Evolutionary conservation across 2,113 vertebrate species (phyloP).

Genomic region (Eptatretus burgeri): DNA sequence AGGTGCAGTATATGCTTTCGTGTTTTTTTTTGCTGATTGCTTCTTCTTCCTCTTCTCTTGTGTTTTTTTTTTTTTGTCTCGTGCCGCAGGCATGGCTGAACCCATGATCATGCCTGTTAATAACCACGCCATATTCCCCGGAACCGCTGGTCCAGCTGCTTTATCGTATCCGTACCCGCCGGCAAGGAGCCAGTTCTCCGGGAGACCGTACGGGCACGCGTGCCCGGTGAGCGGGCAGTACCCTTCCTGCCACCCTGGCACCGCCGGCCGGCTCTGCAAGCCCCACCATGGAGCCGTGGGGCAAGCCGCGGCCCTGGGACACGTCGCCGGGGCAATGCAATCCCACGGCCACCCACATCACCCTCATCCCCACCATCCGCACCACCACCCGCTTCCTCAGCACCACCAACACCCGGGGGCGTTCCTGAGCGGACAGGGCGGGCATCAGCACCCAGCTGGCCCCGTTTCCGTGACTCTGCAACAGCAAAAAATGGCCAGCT

Average conservation of each 20-base stretch:
- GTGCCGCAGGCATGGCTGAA: not conserved
- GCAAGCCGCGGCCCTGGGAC: not conserved
- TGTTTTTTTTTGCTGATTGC: too few species aligned
- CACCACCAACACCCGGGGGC: slow-evolving; percentile 3
- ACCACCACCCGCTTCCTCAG: not conserved
- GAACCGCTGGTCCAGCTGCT: not conserved
- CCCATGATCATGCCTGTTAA: slow-evolving; percentile 2
- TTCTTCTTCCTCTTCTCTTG: not conserved
- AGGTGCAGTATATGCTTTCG: too few species aligned
- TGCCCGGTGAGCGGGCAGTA: not conserved
- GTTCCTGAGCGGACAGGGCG: not conserved
- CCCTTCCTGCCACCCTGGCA: not conserved
- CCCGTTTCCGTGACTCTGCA: too few species aligned
- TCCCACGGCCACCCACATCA: not conserved
- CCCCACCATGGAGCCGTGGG: slow-evolving; percentile 5
- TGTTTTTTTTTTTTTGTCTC: not conserved
- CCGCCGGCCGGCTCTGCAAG: slow-evolving; percentile 1
- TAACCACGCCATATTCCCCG: slow-evolving; percentile 1
- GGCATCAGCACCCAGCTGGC: too few species aligned
- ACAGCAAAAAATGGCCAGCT: too few species aligned
- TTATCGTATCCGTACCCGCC: not conserved
- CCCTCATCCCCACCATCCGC: not conserved
- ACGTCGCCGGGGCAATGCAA: too few species aligned
- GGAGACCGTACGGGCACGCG: not conserved
- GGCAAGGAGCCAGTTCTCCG: not conserved